Evolutionary conservation across 2,113 vertebrate genomes (phyloP).

Genomic region (Sminthopsis crassicaudata): DNA sequence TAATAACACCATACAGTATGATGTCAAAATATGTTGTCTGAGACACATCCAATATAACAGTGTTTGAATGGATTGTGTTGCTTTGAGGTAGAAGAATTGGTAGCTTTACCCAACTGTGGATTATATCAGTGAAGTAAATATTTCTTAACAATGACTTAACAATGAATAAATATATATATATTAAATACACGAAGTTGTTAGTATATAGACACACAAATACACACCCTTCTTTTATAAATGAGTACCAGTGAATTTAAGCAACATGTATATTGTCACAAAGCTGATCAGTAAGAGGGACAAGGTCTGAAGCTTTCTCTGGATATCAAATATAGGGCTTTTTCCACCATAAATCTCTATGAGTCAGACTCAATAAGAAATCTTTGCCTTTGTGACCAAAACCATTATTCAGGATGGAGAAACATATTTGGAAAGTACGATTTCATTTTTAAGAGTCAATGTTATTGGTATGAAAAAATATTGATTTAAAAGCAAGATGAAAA

Average conservation of each 20-base stretch:
- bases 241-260: background rate
- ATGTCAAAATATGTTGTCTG: background rate
- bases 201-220: too few relatives aligned
- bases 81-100: background rate
- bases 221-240: background rate
- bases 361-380: conserved; percentile 55
- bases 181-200: too few relatives aligned
- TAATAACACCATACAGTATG: background rate
- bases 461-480: conserved; percentile 35
- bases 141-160: background rate
- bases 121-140: background rate
- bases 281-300: background rate
- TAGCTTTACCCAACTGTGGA: background rate
- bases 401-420: background rate
- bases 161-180: too few relatives aligned
- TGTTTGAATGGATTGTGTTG: background rate
- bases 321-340: background rate
- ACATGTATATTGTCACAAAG: background rate
- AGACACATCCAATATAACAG: background rate
- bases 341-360: background rate
- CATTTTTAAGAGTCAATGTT: conserved; percentile 15
- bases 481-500: conserved; percentile 42
- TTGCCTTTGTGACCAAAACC: conserved; percentile 44
- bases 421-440: conserved; percentile 45
- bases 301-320: background rate